Base-by-base conservation (phyloP, 2,888 invertebrate genomes). In the Diachrysia chrysitis region DNA sequence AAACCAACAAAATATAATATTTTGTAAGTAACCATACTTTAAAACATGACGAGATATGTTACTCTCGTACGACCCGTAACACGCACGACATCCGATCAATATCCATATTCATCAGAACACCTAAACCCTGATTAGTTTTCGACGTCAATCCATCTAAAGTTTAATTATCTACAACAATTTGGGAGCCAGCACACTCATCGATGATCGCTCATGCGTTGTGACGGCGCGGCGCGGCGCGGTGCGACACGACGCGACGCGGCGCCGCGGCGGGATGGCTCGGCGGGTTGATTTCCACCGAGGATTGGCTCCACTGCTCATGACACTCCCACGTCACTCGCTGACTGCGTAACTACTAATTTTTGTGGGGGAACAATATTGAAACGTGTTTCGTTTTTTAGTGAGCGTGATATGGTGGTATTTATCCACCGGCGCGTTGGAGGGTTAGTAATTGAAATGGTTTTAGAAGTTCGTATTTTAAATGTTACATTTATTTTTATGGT, bases 231-330 rank as follows among this genome's bases (percentile, higher is more conserved):
- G 10, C 1, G 48, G 19, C 10, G 48, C 48, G 48, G 19, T 9
- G 4, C 12, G 48, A 3, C 10, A 19, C 48, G 48, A 1, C 10
- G 2, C 19, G 19, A 12, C 10, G 19, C 48, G 48, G 6, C n/a
- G 5, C 4, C 17, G 17, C 2, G 48, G 17, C 37, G 48, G 19
- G 42, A n/a, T 6, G 19, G 48, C 19, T 17, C 10, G 68, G 29
- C 21, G 48, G 53, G 60, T 61, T 82, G 82, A 83, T 83, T 83
- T 82, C 83, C 81, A 72, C 73, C 64, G 77, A 73, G 83, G 73
- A 76, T 79, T 69, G 73, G 60, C 73, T 70, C 70, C 69, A 68
- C 70, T 58, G 71, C 64, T 69, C 74, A 73, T 69, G 77, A 25
- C 70, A 73, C 70, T 68, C 68, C 70, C 66, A 63, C 66, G 63